Evolutionary conservation across 1,140 invertebrate species (phyloP), one percentile per base, ranked within the genome.

Genomic region (Drosophila biarmipes): DNA sequence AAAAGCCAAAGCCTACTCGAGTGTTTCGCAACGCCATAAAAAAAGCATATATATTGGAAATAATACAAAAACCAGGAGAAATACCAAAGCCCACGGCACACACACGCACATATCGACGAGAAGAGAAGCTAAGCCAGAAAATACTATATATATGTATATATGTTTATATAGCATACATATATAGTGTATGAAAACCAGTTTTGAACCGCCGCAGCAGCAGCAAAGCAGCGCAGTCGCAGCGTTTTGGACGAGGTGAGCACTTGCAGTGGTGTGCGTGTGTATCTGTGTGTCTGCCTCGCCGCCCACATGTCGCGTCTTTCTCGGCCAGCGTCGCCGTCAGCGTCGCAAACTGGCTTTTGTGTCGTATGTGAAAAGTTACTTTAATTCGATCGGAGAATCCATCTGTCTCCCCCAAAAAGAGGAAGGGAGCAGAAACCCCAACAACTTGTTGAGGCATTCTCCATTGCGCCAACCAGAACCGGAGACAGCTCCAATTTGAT

Each of bases 181-280:
- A 42, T 37, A 53, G 49, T 35, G 49, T 29, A 52, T n/a, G 42
- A 73, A 86, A 86, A 86, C 81, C 81, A 78, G 81, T 86, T 86
- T 80, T 52, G 71, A 75, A 56, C 72, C 68, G 77, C 43, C n/a
- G 58, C 37, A 55, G 58, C 57, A 42, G 57, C 31, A 42, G 31
- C 35, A 17, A 52, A 85, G 82, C 81, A 87, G 81, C 81, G 81
- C 81, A 86, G 81, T 87, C 81, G 82, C 81, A 86, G 78, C 81
- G 73, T 46, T 52, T 48, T 17, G 46, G 14, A 34, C 62, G 48
- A 61, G 82, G 82, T 86, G 69, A 78, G 78, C 63, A 43, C 29
- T 21, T 45, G 31, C 55, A 24, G 11, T 52, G 37, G 52, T 52
- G 56, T 76, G 55, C 43, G 55, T 40, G 45, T 81, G 61, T 66